Evolutionary conservation across 2,797 vertebrate species (phyloP).

Genomic region (Sebastes kiyomatsui): DNA sequence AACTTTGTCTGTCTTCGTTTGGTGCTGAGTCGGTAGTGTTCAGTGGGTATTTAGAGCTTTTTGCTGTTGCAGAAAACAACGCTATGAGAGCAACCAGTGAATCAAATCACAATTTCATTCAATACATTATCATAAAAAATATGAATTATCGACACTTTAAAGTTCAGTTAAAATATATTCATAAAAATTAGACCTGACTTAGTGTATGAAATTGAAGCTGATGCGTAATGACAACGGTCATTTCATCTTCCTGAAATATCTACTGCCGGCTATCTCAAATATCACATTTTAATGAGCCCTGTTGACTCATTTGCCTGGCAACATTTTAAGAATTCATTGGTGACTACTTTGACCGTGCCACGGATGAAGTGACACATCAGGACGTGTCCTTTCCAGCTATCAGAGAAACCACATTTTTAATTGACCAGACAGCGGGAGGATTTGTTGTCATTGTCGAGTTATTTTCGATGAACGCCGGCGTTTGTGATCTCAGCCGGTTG

Average conservation of each 20-base stretch:
- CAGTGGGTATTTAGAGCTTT: too few species aligned
- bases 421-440: constrained; percentile 41
- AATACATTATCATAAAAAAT: neutral
- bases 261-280: neutral
- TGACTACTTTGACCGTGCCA: neutral
- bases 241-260: neutral
- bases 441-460: constrained; percentile 50
- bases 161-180: neutral
- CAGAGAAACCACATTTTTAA: constrained; percentile 38
- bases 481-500: constrained; percentile 72
- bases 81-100: neutral
- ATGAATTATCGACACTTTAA: neutral
- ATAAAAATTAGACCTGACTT: neutral
- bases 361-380: neutral
- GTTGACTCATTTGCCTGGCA: constrained; percentile 11
- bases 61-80: too few species aligned
- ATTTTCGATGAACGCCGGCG: constrained; percentile 49
- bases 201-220: neutral
- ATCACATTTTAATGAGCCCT: neutral
- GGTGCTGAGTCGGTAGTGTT: neutral
- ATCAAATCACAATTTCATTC: neutral
- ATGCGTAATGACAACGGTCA: neutral
- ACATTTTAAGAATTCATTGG: constrained; percentile 11
- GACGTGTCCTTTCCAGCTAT: constrained; percentile 21
- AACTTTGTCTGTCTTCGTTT: neutral